Percentiles rank a stretch among this genome's conserved stretches.
Evolutionary conservation across 2,797 vertebrate species (phyloP).

Genomic region (Poeciliopsis infans): DNA sequence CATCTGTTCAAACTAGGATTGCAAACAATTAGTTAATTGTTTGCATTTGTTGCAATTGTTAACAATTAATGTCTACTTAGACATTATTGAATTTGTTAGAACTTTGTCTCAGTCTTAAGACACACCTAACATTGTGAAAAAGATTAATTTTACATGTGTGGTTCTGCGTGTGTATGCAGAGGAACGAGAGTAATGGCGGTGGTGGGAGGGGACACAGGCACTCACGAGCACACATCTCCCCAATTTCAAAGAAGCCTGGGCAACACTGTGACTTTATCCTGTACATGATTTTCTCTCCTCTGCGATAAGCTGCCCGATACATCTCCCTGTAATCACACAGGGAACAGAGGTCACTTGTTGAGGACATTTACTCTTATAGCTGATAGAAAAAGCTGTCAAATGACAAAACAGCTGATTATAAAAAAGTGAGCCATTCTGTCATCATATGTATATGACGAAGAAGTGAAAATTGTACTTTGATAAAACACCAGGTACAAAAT

Average conservation of each 20-base stretch:
- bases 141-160: background rate
- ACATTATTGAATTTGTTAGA: no score
- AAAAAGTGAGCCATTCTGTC: background rate
- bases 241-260: constrained; percentile 92
- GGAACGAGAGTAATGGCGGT: background rate
- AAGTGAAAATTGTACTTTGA: background rate
- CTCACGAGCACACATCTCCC: constrained; percentile 94
- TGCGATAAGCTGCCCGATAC: constrained; percentile 92
- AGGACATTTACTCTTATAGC: background rate
- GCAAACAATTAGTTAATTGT: no score
- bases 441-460: background rate
- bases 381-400: background rate
- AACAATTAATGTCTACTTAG: no score
- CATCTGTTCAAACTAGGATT: no score
- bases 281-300: constrained; percentile 96
- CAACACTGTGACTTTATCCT: constrained; percentile 95
- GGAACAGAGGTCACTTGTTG: background rate
- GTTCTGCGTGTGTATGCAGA: background rate
- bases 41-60: no score
- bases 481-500: background rate
- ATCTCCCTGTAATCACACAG: constrained; percentile 83
- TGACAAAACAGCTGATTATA: background rate
- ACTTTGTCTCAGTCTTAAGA: no score
- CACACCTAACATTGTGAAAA: no score
- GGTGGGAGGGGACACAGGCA: constrained; percentile 35